Evolutionary conservation across 2,888 invertebrate genomes (phyloP).

Genomic region (Rhagium mordax): DNA sequence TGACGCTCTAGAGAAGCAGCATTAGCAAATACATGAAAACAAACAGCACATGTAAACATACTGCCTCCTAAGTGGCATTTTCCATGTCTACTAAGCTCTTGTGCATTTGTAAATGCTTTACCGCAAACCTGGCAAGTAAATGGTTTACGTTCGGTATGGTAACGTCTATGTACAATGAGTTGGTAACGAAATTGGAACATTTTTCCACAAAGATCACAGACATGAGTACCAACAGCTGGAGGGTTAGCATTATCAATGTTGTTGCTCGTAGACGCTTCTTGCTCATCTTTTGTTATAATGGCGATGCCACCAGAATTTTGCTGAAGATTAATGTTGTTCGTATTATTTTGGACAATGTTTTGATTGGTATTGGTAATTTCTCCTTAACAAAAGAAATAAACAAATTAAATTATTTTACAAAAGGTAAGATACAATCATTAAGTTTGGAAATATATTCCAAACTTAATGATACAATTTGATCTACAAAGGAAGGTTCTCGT

Average conservation of each 20-base stretch:
- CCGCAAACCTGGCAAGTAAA: conserved; percentile 83
- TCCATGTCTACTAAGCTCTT: conserved; percentile 86
- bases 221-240: conserved; percentile 77
- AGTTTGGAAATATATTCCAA: too few relatives aligned
- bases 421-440: too few relatives aligned
- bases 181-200: conserved; percentile 91
- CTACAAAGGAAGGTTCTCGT: too few relatives aligned
- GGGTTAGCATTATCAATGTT: conserved; percentile 38
- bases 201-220: conserved; percentile 89
- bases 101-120: conserved; percentile 85
- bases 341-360: conserved; percentile 47
- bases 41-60: conserved; percentile 82
- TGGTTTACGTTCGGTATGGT: conserved; percentile 89
- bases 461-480: too few relatives aligned
- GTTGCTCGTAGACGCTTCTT: conserved; percentile 72
- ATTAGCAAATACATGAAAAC: conserved; percentile 83
- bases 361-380: conserved; percentile 49
- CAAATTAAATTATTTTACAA: too few relatives aligned
- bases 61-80: conserved; percentile 88
- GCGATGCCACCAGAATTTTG: conserved; percentile 47
- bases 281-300: conserved; percentile 70
- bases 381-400: conserved; percentile 43
- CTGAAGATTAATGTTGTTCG: conserved; percentile 43
- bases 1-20: conserved; percentile 82
- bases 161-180: conserved; percentile 87